A percentile compares a stretch with the other conserved stretches of the same genome.
These are phyloP conservation scores for Diachasma alloeum DNA, from an alignment of 1,140 invertebrate genomes.

Conservation along the genomic window DNA sequence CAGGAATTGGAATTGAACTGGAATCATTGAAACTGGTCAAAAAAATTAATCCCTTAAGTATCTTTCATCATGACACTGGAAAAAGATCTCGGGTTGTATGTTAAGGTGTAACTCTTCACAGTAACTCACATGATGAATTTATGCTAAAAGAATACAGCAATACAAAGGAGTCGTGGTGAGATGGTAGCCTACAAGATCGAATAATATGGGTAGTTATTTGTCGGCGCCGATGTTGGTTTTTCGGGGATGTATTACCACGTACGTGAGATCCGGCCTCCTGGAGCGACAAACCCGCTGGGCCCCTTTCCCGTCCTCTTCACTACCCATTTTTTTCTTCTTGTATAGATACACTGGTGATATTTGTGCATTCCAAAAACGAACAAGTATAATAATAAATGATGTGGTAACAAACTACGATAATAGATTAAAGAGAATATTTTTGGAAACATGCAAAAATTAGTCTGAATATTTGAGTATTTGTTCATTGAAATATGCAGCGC, in stretches of 20 bases:
- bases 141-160: background rate
- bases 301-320: constrained; percentile 31
- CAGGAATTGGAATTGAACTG: no score
- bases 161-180: constrained; percentile 61
- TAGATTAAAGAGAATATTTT: background rate
- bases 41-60: no score
- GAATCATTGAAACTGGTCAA: no score
- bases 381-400: background rate
- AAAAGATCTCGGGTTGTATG: no score
- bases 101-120: no score
- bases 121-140: background rate
- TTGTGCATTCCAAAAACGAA: background rate
- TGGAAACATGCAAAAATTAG: background rate
- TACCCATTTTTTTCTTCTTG: constrained; percentile 16
- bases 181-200: constrained; percentile 63
- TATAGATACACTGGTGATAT: constrained; percentile 27
- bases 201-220: constrained; percentile 66
- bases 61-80: no score
- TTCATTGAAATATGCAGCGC: background rate
- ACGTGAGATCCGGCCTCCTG: constrained; percentile 54
- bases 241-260: constrained; percentile 47
- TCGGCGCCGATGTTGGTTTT: constrained; percentile 65
- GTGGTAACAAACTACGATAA: background rate
- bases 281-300: constrained; percentile 53
- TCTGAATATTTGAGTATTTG: no score